These are phyloP conservation scores for Lindbergichthys nudifrons DNA, from an alignment of 2,797 vertebrate species.

Conservation along the genomic window DNA sequence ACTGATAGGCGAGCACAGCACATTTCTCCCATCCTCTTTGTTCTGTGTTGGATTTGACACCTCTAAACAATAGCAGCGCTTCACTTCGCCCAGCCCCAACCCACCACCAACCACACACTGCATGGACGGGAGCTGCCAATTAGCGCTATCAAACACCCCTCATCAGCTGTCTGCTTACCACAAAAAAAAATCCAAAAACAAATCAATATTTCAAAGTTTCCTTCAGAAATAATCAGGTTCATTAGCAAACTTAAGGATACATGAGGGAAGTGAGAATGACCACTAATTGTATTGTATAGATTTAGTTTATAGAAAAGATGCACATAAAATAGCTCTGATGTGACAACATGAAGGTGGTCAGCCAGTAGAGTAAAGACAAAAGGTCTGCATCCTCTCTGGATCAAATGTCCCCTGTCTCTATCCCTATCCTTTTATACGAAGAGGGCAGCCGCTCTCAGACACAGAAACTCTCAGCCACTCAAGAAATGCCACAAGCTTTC, in stretches of 20 bases:
- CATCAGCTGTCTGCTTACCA: constrained; percentile 77
- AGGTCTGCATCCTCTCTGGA: constrained; percentile 28
- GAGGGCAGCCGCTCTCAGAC: constrained; percentile 12
- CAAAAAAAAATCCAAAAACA: constrained; percentile 54
- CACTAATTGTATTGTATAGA: constrained; percentile 40
- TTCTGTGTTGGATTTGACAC: constrained; percentile 84
- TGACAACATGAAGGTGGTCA: constrained; percentile 16
- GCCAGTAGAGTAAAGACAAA: constrained; percentile 41
- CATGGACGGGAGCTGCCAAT: constrained; percentile 82
- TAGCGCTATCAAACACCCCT: constrained; percentile 82
- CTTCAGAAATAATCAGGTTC: constrained; percentile 58
- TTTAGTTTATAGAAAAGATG: constrained; percentile 21
- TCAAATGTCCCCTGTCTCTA: constrained; percentile 36
- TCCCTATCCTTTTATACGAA: constrained; percentile 30
- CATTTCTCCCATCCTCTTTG: constrained; percentile 85
- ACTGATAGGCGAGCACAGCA: constrained; percentile 73
- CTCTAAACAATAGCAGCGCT: constrained; percentile 84
- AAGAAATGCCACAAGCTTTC: constrained; percentile 54
- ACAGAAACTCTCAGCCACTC: constrained; percentile 26
- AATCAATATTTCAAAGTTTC: constrained; percentile 75
- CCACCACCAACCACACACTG: constrained; percentile 75
- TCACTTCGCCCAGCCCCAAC: constrained; percentile 78
- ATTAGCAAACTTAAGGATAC: constrained; percentile 45
- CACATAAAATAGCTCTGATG: constrained; percentile 18
- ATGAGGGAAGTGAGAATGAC: constrained; percentile 15